phyloP scores from a whole-genome alignment of 2,888 invertebrate genomes.

The Herminia tarsipennalis region DNA sequence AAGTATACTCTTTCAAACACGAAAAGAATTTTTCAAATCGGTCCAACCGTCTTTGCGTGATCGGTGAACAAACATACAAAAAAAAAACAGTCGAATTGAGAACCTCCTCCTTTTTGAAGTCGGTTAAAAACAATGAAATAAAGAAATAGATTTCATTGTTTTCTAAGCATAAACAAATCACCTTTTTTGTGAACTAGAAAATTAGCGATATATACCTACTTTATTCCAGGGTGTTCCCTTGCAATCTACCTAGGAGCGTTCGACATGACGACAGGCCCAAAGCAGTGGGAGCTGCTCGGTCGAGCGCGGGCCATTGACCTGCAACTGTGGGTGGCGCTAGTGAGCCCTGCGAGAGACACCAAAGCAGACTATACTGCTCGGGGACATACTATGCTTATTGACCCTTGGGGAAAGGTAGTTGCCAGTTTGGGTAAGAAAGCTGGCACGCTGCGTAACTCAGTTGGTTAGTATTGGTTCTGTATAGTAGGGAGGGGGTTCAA shows the following conservation, averaged over 20 bases:
- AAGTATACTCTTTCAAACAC: too few relatives aligned
- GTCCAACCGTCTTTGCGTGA: too few relatives aligned
- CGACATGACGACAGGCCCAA: constrained; percentile 97
- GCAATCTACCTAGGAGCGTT: constrained; percentile 97
- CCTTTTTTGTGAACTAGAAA: too few relatives aligned
- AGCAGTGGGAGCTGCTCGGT: constrained; percentile 96
- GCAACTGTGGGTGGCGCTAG: constrained; percentile 94
- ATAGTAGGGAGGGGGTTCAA: too few relatives aligned
- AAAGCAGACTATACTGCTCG: constrained; percentile 92
- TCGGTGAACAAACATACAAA: too few relatives aligned
- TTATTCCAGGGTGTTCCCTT: constrained; percentile 90
- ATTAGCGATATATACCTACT: too few relatives aligned
- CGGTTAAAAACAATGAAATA: too few relatives aligned
- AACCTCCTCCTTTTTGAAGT: too few relatives aligned
- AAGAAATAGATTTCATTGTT: too few relatives aligned
- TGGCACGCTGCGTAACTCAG: constrained; percentile 89
- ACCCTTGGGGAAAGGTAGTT: constrained; percentile 93
- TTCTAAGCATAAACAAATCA: too few relatives aligned
- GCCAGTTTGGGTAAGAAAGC: constrained; percentile 89
- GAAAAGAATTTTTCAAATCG: too few relatives aligned
- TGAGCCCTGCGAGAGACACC: constrained; percentile 92
- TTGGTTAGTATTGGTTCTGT: constrained; percentile 89
- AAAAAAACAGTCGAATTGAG: too few relatives aligned
- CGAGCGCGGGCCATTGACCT: constrained; percentile 94
- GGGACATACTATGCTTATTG: constrained; percentile 94